Evolutionary conservation across 37 sponge, comb jelly and placozoan genomes (phyloP).

Genomic region (Chondrilla cf. caribensis): DNA sequence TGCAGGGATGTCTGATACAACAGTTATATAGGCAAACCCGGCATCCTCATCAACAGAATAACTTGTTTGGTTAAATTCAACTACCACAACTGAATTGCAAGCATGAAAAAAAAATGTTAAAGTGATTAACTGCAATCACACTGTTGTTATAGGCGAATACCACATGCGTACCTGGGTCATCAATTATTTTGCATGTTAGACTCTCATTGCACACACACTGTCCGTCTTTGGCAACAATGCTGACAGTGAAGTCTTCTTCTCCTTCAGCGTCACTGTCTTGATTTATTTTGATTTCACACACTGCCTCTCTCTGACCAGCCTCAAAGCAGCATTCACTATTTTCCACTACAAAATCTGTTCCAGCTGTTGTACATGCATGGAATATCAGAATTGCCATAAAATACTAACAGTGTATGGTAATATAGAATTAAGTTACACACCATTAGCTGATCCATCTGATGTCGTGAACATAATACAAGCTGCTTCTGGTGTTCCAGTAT

Average conservation of each 20-base stretch:
- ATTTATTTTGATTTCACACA: neutral
- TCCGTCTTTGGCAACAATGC: neutral
- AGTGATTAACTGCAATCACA: too few species aligned
- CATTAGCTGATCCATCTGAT: too few species aligned
- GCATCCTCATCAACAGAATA: neutral
- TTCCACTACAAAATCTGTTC: neutral
- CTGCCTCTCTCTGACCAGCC: slow-evolving; percentile 7
- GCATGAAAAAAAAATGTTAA: neutral
- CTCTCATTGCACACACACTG: slow-evolving; percentile 3
- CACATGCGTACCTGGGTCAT: too few species aligned
- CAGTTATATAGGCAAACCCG: neutral
- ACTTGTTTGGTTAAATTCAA: neutral
- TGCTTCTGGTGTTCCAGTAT: too few species aligned
- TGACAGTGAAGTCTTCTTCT: slow-evolving; percentile 2
- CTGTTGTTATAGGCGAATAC: too few species aligned
- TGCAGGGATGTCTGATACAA: neutral
- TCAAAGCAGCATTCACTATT: slow-evolving; percentile 1
- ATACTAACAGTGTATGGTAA: neutral
- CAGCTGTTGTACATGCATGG: neutral
- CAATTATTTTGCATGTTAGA: too few species aligned
- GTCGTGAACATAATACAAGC: too few species aligned
- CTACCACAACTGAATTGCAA: neutral
- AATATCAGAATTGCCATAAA: too few species aligned
- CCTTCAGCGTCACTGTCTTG: neutral
- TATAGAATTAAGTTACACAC: too few species aligned